Base-by-base conservation (phyloP, 2,888 invertebrate species). In the Cremastinae sp. region DNA sequence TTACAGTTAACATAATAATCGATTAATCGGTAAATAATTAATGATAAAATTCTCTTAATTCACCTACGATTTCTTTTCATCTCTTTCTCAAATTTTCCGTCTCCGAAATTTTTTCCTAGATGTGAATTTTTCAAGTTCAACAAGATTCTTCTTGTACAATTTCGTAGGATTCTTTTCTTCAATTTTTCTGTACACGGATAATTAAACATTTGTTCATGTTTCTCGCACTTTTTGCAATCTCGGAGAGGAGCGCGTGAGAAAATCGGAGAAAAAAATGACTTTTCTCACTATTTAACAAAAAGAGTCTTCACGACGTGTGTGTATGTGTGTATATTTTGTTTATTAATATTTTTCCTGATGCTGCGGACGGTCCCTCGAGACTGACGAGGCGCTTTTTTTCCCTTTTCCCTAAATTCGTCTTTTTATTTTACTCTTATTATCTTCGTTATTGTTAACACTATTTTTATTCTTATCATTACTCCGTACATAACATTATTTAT, bases 1-100 rank as follows among this genome's bases (percentile, higher is more conserved):
- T n/a, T 74, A 74, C 66, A 77, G 79, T 80, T 75, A 74, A 79
- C n/a, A n/a, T n/a, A 69, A 68, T 81, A 78, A 81, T 68, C 72
- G 78, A 70, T 72, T 74, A 79, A 78, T 79, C 69, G 75, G 78
- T 78, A 68, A 79, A 76, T 73, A 61, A 78, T 82, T 68, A 79
- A 79, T 65, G 61, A 72, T 79, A 73, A 79, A 68, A 66, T 74
- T 62, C 75, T 61, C 66, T 79, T 79, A 68, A 66, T 74, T 62
- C 74, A 61, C 64, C 79, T 80, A 78, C 73, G 69, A 66, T 22
- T 75, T 53, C 74, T 71, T 49, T 80, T 62, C 43, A 53, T 47
- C 39, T 43, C 37, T 43, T 61, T 43, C 28, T 28, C 28, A 5
- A 58, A 51, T 56, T 56, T 39, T 1, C 12, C 20, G 37, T n/a